Conservation (phyloP, 2,113 vertebrate genomes). For the Canis aureus region DNA sequence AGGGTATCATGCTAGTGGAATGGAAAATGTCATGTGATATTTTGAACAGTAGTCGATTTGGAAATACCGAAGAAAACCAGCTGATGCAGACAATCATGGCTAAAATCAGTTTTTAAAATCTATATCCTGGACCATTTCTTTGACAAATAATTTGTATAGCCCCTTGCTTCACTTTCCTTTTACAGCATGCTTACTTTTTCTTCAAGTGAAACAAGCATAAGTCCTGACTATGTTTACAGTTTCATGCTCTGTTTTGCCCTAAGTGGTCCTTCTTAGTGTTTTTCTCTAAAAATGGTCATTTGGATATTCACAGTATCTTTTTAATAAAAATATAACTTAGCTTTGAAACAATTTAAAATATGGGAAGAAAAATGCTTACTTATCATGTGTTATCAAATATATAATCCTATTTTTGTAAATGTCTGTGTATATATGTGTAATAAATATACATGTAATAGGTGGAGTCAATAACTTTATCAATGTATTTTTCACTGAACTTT, state of each 20-base stretch:
- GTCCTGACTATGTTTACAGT: background rate
- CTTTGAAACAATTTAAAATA: slow-evolving; percentile 31
- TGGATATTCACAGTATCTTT: background rate
- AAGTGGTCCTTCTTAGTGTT: background rate
- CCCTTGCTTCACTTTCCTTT: background rate
- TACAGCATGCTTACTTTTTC: background rate
- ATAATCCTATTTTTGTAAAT: background rate
- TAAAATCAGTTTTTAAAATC: background rate
- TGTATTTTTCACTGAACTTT: background rate
- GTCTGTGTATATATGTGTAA: background rate
- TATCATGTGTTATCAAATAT: background rate
- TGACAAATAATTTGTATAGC: background rate
- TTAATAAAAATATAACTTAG: background rate
- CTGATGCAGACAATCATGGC: background rate
- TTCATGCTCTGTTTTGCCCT: background rate
- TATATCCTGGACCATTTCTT: background rate
- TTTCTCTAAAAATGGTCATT: background rate
- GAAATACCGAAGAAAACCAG: background rate
- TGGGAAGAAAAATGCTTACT: background rate
- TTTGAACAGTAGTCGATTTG: background rate
- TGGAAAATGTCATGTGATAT: background rate
- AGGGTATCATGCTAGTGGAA: background rate
- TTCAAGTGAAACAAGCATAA: background rate
- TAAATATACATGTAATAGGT: background rate
- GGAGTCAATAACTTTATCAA: background rate